A percentile compares a stretch with the other conserved stretches of the same genome.
Evolutionary conservation across 2,113 vertebrate species (phyloP).

Genomic region (Leucoraja erinaceus): DNA sequence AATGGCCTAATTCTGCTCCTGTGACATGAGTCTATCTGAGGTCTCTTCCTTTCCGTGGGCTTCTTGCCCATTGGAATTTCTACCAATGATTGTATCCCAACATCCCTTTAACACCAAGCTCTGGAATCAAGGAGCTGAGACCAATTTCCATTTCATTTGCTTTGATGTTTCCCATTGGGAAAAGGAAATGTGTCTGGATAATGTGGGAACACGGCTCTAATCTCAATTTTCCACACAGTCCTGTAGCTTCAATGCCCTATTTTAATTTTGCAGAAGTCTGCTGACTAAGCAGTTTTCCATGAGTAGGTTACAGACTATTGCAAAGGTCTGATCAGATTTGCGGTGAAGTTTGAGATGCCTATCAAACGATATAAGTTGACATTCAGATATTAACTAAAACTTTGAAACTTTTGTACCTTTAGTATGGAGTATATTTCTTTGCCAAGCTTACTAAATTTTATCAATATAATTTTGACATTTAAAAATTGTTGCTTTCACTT

Average conservation of each 20-base stretch:
- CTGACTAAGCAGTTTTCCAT: neutral
- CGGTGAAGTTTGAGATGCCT: neutral
- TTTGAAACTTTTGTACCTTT: neutral
- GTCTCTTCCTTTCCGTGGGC: neutral
- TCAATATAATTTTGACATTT: neutral
- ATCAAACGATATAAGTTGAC: neutral
- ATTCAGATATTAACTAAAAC: neutral
- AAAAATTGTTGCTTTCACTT: neutral
- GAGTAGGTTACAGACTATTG: neutral
- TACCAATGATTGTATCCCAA: too few relatives aligned
- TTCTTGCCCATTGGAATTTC: neutral
- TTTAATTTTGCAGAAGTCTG: neutral
- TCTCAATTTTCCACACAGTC: too few relatives aligned
- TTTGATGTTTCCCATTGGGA: neutral
- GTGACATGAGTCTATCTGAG: neutral
- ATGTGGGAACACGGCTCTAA: neutral
- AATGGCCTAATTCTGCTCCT: too few relatives aligned
- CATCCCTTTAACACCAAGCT: neutral
- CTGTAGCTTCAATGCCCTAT: neutral
- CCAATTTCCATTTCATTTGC: neutral
- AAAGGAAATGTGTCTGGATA: neutral
- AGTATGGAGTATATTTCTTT: neutral
- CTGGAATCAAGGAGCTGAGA: neutral
- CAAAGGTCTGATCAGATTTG: neutral
- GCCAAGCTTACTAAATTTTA: neutral